Evolutionary conservation across 2,113 vertebrate species (phyloP), one percentile per base, ranked within the genome.

Genomic region (Jaculus jaculus): DNA sequence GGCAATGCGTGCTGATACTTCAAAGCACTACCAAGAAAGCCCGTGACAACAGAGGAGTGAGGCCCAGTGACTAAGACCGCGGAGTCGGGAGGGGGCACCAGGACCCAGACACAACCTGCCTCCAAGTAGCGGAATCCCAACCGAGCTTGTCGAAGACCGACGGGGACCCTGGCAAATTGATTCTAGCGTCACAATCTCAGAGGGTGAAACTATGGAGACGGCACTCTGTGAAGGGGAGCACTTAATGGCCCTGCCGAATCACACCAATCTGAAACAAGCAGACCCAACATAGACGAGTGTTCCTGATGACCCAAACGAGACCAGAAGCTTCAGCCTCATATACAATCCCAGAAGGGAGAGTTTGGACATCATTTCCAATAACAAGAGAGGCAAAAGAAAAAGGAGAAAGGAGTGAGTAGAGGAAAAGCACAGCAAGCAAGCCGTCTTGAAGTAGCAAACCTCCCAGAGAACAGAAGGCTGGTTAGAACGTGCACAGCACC

Each of bases 11-110:
- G 39, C 47, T 8, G 24, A 47, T 15, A 24, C 37, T 87, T 30
- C 17, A 7, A 42, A 72, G 24, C 0, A 51, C 39, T 80, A 47
- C 0, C 0, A 0, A 47, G 28, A 73, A 68, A 80, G 34, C 9
- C 32, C 20, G 2, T 24, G 5, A 63, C 0, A 37, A n/a, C 15
- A 12, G 10, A 47, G 94, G 54, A 58, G 2, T 6, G 89, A 90
- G 74, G 0, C 47, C 30, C 42, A 5, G 34, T 26, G 37, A 30
- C 47, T 20, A 42, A 3, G 58, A 60, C 13, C 15, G 42, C 7
- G 0, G 26, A n/a, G 21, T 12, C n/a, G 16, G 51, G 47, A 12
- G 51, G 26, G 24, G 4, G 17, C 5, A 1, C 15, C 24, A 4
- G 28, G 3, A 28, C 75, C 68, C 26, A 60, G 86, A 73, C 23